Percentiles rank a stretch among this genome's conserved stretches.
phyloP scores from a whole-genome alignment of 2,888 invertebrate species.

The Yponomeuta evonymella region DNA sequence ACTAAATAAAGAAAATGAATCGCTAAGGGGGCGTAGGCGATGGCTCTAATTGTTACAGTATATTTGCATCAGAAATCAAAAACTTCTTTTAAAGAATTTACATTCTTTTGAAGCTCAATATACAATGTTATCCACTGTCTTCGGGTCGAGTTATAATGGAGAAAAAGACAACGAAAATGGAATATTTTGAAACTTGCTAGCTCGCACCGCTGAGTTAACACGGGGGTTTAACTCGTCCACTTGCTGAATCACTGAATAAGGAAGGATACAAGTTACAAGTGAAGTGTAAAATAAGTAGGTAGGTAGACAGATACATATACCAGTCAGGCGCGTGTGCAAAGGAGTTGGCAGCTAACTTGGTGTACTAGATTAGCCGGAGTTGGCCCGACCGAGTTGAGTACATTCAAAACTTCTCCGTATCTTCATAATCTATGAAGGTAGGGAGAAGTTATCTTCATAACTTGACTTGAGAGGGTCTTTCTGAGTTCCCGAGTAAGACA shows the following conservation, averaged over 20 bases:
- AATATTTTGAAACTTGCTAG: no score
- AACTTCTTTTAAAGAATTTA: no score
- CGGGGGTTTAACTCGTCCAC: background rate
- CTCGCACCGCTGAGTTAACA: no score
- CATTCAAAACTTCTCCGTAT: background rate
- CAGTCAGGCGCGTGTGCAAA: background rate
- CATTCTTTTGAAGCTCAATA: no score
- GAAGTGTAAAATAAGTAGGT: background rate
- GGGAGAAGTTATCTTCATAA: no score
- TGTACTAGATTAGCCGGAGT: background rate
- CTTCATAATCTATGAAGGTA: background rate
- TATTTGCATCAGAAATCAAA: no score
- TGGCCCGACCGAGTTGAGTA: background rate
- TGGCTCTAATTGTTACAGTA: no score
- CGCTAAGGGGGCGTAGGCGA: no score
- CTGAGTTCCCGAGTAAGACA: background rate
- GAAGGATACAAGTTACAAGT: background rate
- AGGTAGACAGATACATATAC: background rate
- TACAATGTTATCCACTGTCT: no score
- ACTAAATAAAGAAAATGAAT: no score
- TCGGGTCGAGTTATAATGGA: no score
- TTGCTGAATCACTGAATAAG: background rate
- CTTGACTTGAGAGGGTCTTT: background rate
- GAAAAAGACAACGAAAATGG: no score
- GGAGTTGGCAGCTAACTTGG: background rate